Evolutionary conservation across 1,140 invertebrate genomes (phyloP).

Genomic region (Sitobion miscanthi): DNA sequence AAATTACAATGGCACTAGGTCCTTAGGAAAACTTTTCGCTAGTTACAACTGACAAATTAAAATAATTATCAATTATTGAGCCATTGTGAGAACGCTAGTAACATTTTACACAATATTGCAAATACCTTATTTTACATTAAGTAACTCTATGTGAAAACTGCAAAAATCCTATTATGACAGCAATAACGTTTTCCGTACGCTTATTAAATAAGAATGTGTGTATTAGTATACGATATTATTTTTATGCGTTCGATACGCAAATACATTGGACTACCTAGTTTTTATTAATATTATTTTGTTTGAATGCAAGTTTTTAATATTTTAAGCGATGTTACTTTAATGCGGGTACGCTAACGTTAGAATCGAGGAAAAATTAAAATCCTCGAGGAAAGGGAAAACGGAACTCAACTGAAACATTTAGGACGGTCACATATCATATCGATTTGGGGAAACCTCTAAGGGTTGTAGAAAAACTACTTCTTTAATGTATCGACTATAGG

Average conservation of each 20-base stretch:
- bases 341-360: not conserved
- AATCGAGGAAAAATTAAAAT: not conserved
- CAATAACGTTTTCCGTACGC: too few species aligned
- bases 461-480: not conserved
- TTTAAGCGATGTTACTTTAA: not conserved
- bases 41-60: too few species aligned
- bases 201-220: not conserved
- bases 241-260: not conserved
- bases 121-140: too few species aligned
- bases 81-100: too few species aligned
- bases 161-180: too few species aligned
- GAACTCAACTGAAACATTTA: not conserved
- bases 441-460: not conserved
- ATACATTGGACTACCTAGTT: not conserved
- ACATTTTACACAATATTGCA: too few species aligned
- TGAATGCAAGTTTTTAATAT: not conserved
- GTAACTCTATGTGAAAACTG: too few species aligned
- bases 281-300: not conserved
- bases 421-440: not conserved
- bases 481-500: not conserved
- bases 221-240: not conserved
- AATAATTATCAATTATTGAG: too few species aligned
- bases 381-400: not conserved
- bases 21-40: too few species aligned
- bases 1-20: too few species aligned